phyloP scores from a whole-genome alignment of 2,797 vertebrate species.

The Octomys mimax region DNA sequence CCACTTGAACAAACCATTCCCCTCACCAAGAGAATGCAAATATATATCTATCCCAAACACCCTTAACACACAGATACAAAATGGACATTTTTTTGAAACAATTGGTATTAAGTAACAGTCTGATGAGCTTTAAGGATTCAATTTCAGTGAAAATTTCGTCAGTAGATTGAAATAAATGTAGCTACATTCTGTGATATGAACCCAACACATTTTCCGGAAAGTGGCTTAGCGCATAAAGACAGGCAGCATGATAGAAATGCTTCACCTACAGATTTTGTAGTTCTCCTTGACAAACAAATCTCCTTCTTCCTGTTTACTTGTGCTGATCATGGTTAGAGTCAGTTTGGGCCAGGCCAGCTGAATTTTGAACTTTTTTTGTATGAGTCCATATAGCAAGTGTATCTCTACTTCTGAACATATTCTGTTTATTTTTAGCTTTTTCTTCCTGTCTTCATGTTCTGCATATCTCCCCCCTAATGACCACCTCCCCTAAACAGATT shows the following conservation, averaged over 20 bases:
- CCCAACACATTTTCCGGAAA: background rate
- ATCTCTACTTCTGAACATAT: background rate
- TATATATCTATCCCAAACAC: too few species aligned
- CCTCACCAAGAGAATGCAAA: too few species aligned
- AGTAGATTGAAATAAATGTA: slow-evolving; percentile 10
- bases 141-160: background rate
- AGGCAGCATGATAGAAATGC: background rate
- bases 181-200: background rate
- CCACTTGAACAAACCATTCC: too few species aligned
- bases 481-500: background rate
- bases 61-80: too few species aligned
- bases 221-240: background rate
- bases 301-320: background rate
- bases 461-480: background rate
- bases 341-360: background rate
- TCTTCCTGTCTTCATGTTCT: background rate
- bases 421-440: background rate
- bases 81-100: too few species aligned
- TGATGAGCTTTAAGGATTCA: background rate
- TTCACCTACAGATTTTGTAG: background rate
- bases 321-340: background rate
- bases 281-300: background rate
- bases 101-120: background rate
- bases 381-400: background rate
- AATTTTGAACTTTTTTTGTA: background rate